Base-by-base conservation (phyloP, 2,113 vertebrate species). In the Sinosuthora webbiana region DNA sequence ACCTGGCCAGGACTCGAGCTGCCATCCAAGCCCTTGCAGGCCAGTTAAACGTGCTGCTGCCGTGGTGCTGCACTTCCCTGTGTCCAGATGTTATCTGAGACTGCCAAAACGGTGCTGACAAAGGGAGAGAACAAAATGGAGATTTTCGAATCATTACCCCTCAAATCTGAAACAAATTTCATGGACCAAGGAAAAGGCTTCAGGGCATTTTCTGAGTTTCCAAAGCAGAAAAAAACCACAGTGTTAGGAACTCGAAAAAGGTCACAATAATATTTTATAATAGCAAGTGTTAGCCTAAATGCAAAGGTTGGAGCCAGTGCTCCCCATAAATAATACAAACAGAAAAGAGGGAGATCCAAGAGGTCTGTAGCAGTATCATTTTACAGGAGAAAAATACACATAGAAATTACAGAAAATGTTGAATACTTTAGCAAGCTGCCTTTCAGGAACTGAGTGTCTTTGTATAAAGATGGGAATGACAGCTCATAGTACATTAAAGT, bases 401-500 rank as follows among this genome's bases (percentile, higher is more conserved):
- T 5, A 65, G 81, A 50, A 95, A 37, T 64, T 67, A 79, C 56
- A 94, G 77, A 87, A 88, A 91, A 78, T 21, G 62, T 45, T 79
- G 81, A 93, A 76, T 77, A 70, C 69, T 78, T 91, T 89, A 77
- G 90, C 33, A 85, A 35, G 76, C 55, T 64, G 57, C 82, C 96
- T 93, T 92, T 94, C 80, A 93, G 93, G 95, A 95, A 42, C 16
- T 45, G 62, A 11, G 16, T 87, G 37, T 85, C 84, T 96, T 96
- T 96, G 73, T 96, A 35, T 83, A 56, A 93, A 93, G 95, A 89
- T 55, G 71, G 80, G 91, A 95, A 91, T 95, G 95, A 95, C 93
- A 95, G 95, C 69, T 94, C 67, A 77, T 83, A 83, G 92, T 90
- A 81, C 94, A 82, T 96, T 95, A 95, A 94, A 97, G 87, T 68